Conservation (phyloP, 2,888 invertebrate species). For the Ectropis crepuscularia region DNA sequence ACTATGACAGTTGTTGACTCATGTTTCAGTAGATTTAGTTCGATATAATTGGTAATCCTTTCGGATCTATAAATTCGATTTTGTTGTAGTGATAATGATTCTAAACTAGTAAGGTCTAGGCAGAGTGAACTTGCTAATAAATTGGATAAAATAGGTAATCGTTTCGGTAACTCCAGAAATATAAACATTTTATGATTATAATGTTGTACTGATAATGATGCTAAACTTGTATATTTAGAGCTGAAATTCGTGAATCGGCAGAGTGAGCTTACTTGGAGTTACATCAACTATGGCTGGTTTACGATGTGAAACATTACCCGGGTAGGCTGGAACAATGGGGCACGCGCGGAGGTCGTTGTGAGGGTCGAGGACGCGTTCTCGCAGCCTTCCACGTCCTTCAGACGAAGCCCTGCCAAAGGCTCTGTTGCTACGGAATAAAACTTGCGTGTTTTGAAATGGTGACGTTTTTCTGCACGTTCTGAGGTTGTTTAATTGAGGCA, state of each 20-base stretch:
- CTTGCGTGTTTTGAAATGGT: conserved; percentile 28
- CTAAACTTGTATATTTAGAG: too few relatives aligned
- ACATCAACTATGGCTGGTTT: conserved; percentile 46
- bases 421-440: conserved; percentile 27
- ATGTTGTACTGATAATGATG: too few relatives aligned
- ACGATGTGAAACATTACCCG: conserved; percentile 66
- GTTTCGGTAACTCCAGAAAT: too few relatives aligned
- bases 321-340: conserved; percentile 65
- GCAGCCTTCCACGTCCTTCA: conserved; percentile 71
- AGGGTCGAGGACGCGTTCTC: conserved; percentile 70
- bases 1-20: too few relatives aligned
- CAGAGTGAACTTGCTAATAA: too few relatives aligned
- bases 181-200: too few relatives aligned
- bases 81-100: too few relatives aligned
- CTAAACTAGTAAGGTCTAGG: too few relatives aligned
- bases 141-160: too few relatives aligned
- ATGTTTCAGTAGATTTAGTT: too few relatives aligned
- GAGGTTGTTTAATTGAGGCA: conserved; percentile 10
- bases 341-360: conserved; percentile 73
- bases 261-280: conserved; percentile 18
- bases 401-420: neutral
- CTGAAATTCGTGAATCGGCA: neutral
- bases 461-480: conserved; percentile 24
- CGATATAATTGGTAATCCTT: too few relatives aligned
- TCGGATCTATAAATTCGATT: too few relatives aligned